These are phyloP conservation scores for Ricordea florida DNA, from an alignment of 92 coral and sea anemone species.

Conservation along the genomic window DNA sequence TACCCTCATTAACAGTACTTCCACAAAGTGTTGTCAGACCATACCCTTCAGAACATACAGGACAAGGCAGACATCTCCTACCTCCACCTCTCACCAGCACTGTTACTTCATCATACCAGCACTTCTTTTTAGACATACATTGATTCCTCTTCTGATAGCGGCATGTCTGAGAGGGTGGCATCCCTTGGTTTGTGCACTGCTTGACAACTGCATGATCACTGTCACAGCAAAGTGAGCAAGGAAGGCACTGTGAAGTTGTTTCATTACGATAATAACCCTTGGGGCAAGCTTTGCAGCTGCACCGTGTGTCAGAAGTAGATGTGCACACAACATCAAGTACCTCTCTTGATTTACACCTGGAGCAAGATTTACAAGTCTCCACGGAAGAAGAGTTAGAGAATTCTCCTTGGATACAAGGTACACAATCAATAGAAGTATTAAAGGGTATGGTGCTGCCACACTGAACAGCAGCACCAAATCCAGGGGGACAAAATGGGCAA, in stretches of 20 bases:
- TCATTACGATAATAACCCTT: slow-evolving; percentile 8
- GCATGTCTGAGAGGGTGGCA: not conserved
- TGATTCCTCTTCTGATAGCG: slow-evolving; percentile 1
- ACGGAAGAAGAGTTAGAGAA: slow-evolving; percentile 9
- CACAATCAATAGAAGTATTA: not conserved
- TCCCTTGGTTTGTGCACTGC: not conserved
- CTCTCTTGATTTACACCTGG: not conserved
- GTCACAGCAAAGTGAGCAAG: slow-evolving; percentile 26
- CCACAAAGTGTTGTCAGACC: slow-evolving; percentile 30
- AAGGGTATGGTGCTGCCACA: not conserved
- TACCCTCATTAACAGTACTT: not conserved
- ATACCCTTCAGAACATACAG: not conserved
- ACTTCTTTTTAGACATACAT: slow-evolving; percentile 2
- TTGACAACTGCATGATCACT: not conserved
- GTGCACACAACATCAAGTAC: not conserved
- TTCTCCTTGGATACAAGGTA: not conserved
- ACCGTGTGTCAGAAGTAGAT: not conserved
- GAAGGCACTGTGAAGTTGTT: not conserved
- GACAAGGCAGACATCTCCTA: slow-evolving; percentile 8
- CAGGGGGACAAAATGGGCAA: slow-evolving; percentile 7
- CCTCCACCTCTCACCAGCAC: not conserved
- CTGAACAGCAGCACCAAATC: not conserved
- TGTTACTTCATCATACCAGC: slow-evolving; percentile 26
- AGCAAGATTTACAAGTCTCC: slow-evolving; percentile 25
- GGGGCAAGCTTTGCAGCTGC: slow-evolving; percentile 16